Conservation (phyloP, 2,888 invertebrate species). For the Acronicta psi region DNA sequence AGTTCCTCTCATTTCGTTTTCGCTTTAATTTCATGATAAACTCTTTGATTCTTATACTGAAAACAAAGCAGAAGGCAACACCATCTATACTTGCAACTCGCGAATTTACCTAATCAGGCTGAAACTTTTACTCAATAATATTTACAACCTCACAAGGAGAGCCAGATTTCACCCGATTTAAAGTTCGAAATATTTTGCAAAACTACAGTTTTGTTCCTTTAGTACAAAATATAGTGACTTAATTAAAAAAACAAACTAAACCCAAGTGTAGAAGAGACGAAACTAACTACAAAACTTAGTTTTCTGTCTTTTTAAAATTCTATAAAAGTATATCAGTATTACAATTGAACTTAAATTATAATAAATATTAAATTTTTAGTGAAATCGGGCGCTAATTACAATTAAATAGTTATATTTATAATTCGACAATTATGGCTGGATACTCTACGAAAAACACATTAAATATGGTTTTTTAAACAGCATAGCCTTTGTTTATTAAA, state of each 20-base stretch:
- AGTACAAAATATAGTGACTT: no score
- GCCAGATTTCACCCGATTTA: conserved; percentile 41
- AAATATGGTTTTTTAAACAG: conserved; percentile 59
- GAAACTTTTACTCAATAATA: conserved; percentile 27
- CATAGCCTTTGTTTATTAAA: conserved; percentile 63
- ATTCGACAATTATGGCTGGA: conserved; percentile 62
- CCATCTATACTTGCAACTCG: not conserved
- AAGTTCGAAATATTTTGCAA: not conserved
- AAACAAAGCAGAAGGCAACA: not conserved
- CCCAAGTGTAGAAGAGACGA: no score
- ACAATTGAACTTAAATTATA: no score
- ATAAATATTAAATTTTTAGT: conserved; percentile 7
- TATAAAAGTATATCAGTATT: no score
- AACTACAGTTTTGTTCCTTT: no score
- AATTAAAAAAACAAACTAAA: no score
- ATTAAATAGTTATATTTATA: conserved; percentile 44
- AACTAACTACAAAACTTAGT: no score
- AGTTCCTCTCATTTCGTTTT: no score
- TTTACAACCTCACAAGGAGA: conserved; percentile 56
- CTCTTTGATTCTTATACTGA: not conserved
- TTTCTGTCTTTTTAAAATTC: no score
- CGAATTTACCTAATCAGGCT: conserved; percentile 25
- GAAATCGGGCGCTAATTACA: conserved; percentile 44
- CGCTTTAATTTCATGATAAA: not conserved
- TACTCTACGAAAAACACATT: conserved; percentile 52